Conservation (phyloP, 2,888 invertebrate genomes). For the Diarsia mendica region DNA sequence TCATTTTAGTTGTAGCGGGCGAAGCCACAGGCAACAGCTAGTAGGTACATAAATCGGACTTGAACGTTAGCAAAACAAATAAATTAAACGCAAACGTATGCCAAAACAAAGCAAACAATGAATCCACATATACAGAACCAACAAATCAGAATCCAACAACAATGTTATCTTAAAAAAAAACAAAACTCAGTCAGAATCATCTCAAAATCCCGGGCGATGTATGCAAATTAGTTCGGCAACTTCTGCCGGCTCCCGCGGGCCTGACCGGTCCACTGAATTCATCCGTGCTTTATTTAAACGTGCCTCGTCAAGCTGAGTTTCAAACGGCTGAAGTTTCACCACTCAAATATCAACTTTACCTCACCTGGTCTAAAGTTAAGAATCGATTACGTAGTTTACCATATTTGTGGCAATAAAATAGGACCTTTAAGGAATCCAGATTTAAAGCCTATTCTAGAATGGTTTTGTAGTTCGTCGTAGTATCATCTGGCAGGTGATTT, state of each 20-base stretch:
- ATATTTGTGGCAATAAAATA: constrained; percentile 44
- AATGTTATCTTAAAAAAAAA: constrained; percentile 53
- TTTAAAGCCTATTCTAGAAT: constrained; percentile 10
- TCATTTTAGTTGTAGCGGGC: too few species aligned
- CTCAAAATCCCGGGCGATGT: constrained; percentile 70
- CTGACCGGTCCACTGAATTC: constrained; percentile 69
- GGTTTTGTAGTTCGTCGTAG: constrained; percentile 3
- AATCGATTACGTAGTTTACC: constrained; percentile 8
- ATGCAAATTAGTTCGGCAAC: constrained; percentile 76
- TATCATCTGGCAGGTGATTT: background rate
- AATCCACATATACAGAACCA: constrained; percentile 4
- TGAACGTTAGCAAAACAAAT: background rate
- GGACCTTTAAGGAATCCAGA: constrained; percentile 28
- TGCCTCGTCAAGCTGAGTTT: constrained; percentile 58
- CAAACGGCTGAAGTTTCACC: constrained; percentile 13
- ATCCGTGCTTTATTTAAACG: constrained; percentile 69
- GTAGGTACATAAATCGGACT: background rate
- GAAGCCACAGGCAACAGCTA: too few species aligned
- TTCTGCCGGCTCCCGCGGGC: constrained; percentile 65
- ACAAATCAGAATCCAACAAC: constrained; percentile 39
- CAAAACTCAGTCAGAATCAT: constrained; percentile 61
- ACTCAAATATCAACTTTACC: constrained; percentile 28
- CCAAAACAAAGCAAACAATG: background rate
- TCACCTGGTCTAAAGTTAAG: background rate
- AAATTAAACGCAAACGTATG: background rate